phyloP scores from a whole-genome alignment of 2,888 invertebrate genomes.

The Drosophila emarginata region DNA sequence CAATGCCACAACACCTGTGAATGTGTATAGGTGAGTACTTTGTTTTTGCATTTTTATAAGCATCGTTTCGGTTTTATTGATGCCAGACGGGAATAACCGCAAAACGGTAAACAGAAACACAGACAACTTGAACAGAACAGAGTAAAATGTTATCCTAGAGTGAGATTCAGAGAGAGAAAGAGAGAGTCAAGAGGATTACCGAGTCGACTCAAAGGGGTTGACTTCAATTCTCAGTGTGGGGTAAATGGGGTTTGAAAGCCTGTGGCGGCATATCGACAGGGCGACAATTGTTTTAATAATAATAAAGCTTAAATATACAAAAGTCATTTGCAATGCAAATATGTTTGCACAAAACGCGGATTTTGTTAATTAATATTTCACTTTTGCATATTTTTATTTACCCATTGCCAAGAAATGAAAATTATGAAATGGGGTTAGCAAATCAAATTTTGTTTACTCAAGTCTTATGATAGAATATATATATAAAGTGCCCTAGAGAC shows the following conservation, averaged over 20 bases:
- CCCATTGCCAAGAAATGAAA: neutral
- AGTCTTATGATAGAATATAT: neutral
- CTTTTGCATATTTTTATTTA: neutral
- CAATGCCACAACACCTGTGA: constrained; percentile 4
- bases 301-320: constrained; percentile 31
- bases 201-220: constrained; percentile 1
- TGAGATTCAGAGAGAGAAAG: constrained; percentile 6
- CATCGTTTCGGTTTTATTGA: constrained; percentile 67
- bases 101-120: constrained; percentile 50
- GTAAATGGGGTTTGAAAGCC: constrained; percentile 3
- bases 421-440: neutral
- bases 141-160: constrained; percentile 1
- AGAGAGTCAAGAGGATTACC: too few relatives aligned
- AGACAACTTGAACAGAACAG: constrained; percentile 35
- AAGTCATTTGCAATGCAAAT: constrained; percentile 38
- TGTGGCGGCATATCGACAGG: constrained; percentile 2
- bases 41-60: constrained; percentile 75
- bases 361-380: constrained; percentile 34
- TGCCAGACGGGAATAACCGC: constrained; percentile 62
- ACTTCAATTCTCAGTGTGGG: neutral
- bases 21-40: constrained; percentile 34
- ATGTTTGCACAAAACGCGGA: constrained; percentile 24
- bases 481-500: neutral
- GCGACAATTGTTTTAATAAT: constrained; percentile 24
- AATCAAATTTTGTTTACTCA: constrained; percentile 1